Conservation (phyloP, 1,140 invertebrate genomes). For the Mercenaria mercenaria region DNA sequence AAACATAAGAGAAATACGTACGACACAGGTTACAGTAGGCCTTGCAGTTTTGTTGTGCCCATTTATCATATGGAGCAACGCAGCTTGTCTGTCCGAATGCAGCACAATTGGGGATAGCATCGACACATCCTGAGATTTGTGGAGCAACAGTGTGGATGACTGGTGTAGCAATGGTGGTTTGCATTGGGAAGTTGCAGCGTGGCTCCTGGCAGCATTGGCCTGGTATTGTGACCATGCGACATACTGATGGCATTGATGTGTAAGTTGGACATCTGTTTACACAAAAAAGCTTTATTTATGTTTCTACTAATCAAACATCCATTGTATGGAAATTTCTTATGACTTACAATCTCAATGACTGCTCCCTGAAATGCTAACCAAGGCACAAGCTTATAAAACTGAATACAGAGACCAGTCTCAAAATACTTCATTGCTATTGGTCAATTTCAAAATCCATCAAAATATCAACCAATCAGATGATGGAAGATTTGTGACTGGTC, state of each 20-base stretch:
- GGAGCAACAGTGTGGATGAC: slow-evolving; percentile 36
- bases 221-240: slow-evolving; percentile 74
- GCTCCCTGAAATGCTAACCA: too few species aligned
- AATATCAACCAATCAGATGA: too few species aligned
- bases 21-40: slow-evolving; percentile 75
- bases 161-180: slow-evolving; percentile 13
- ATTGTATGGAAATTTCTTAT: too few species aligned
- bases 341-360: too few species aligned
- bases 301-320: too few species aligned
- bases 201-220: slow-evolving; percentile 73
- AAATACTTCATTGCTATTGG: too few species aligned
- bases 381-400: too few species aligned
- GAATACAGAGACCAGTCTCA: too few species aligned
- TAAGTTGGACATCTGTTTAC: slow-evolving; percentile 72
- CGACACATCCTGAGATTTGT: slow-evolving; percentile 20
- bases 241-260: slow-evolving; percentile 39
- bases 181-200: slow-evolving; percentile 65
- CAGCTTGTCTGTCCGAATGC: slow-evolving; percentile 65
- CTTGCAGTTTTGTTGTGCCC: slow-evolving; percentile 77
- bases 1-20: too few species aligned
- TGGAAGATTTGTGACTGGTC: too few species aligned
- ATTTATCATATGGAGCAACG: slow-evolving; percentile 66
- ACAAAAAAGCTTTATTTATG: background rate
- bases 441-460: too few species aligned
- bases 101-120: slow-evolving; percentile 67